A percentile compares a stretch with the other conserved stretches of the same genome.
phyloP scores from a whole-genome alignment of 1,140 invertebrate genomes.

The Eueides isabella region DNA sequence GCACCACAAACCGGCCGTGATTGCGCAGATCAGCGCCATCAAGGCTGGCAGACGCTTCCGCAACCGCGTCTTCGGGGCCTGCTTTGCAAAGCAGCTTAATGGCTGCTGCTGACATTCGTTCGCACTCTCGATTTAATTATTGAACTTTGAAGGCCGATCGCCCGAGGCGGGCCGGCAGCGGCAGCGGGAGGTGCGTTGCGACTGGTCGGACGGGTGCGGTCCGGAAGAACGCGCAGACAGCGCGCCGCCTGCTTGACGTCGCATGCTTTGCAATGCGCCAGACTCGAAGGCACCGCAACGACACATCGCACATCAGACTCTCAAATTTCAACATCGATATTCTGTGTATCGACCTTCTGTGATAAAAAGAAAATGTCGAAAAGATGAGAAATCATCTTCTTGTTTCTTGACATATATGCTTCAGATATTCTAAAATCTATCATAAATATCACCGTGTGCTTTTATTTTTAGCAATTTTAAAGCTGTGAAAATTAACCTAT shows the following conservation, averaged over 20 bases:
- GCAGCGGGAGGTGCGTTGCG: constrained; percentile 66
- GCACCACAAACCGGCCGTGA: constrained; percentile 72
- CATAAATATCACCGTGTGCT: too few relatives aligned
- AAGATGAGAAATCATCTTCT: not conserved
- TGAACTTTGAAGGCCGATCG: constrained; percentile 77
- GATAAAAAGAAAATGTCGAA: not conserved
- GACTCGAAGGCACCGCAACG: constrained; percentile 75
- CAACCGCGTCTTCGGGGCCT: constrained; percentile 71
- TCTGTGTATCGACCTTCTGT: constrained; percentile 62
- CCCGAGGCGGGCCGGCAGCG: constrained; percentile 61
- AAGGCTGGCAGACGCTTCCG: constrained; percentile 76
- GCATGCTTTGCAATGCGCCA: constrained; percentile 60
- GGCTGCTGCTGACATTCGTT: constrained; percentile 47
- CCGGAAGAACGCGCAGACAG: constrained; percentile 77
- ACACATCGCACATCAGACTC: constrained; percentile 69
- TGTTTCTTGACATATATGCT: not conserved
- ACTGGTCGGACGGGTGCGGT: constrained; percentile 78
- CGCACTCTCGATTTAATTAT: constrained; percentile 77
- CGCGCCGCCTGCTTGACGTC: constrained; percentile 80
- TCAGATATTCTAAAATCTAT: not conserved
- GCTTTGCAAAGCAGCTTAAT: constrained; percentile 37
- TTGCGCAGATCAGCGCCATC: constrained; percentile 77
- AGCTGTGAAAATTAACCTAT: constrained; percentile 8
- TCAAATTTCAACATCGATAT: constrained; percentile 77
- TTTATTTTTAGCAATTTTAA: not conserved